Evolutionary conservation across 2,797 vertebrate species (phyloP), one percentile per base, ranked within the genome.

Genomic region (Lemur catta): DNA sequence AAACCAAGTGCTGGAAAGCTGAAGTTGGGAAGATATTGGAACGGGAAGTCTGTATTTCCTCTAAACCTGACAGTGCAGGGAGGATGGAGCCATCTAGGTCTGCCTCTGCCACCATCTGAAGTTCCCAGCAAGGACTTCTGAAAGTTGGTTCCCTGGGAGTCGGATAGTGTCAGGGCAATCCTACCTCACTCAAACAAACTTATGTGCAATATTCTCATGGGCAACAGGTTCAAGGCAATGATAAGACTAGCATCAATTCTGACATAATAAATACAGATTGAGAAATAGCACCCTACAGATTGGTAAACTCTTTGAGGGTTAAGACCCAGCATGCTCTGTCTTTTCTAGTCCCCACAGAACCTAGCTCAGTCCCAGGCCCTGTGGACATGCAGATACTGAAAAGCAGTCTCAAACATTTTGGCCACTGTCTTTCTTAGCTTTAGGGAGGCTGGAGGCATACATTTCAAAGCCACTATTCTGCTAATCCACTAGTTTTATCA

Each of bases 21-120:
- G 75, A 80, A 38, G 59, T n/a, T 95, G 95, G 88, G 61, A 96
- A 97, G 89, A 92, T 11, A 93, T 0, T 94, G 86, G 96, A 75
- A 95, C 85, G 65, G 72, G 43, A 89, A 94, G 67, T 61, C 91
- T 88, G 41, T 74, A 94, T 93, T 96, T 87, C 87, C 6, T 33
- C 59, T 88, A 65, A 67, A 35, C 71, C 48, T 95, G 76, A 78
- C 46, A 80, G 41, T 59, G 35, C n/a, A 72, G 12, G 38, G 33
- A 55, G 20, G 57, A 71, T 24, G 24, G 7, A 20, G 15, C 48
- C 26, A 43, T 65, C 46, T 28, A 55, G 12, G 74, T 61, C 22
- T 18, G 18, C 57, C 18, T 88, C 35, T 75, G 33, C 65, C 69
- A n/a, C 67, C 63, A 61, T n/a, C 41, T 35, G 9, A 81, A 69